A percentile compares a stretch with the other conserved stretches of the same genome.
Evolutionary conservation across 2,797 vertebrate genomes (phyloP).

Genomic region (Danio albolineatus): DNA sequence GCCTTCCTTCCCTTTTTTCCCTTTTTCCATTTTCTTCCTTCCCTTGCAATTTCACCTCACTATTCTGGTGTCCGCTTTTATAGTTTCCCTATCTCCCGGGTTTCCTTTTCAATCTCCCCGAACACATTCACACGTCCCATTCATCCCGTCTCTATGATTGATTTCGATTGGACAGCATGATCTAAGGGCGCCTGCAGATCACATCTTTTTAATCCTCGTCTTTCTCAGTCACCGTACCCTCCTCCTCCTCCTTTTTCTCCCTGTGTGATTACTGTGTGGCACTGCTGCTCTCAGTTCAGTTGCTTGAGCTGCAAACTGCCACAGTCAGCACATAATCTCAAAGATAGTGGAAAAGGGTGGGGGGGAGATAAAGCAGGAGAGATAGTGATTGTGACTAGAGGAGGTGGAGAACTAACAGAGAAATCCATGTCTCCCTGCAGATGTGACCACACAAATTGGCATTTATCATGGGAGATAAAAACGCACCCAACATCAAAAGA

Average conservation of each 20-base stretch:
- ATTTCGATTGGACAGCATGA: conserved; percentile 69
- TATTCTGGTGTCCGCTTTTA: conserved; percentile 7
- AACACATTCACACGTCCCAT: conserved; percentile 48
- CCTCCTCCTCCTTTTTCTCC: conserved; percentile 43
- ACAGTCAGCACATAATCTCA: conserved; percentile 79
- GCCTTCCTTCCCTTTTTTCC: conserved; percentile 24
- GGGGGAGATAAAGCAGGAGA: conserved; percentile 33
- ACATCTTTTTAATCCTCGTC: conserved; percentile 62
- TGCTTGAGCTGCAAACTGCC: conserved; percentile 73
- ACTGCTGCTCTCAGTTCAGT: conserved; percentile 54
- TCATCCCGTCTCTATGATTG: conserved; percentile 65
- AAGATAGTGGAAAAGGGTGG: conserved; percentile 10
- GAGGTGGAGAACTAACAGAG: conserved; percentile 17
- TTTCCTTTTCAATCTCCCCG: conserved; percentile 8
- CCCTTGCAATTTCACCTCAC: neutral
- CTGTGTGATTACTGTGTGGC: conserved; percentile 44
- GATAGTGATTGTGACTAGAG: conserved; percentile 8
- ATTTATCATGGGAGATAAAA: neutral
- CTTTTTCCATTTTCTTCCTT: conserved; percentile 52
- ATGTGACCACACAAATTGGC: conserved; percentile 30
- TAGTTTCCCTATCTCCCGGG: neutral
- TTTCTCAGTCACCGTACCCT: conserved; percentile 36
- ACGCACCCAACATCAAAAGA: neutral
- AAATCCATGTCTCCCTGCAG: conserved; percentile 33
- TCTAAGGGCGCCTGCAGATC: conserved; percentile 65